Conservation (phyloP, 1,140 invertebrate species). For the Telenomus remus region DNA sequence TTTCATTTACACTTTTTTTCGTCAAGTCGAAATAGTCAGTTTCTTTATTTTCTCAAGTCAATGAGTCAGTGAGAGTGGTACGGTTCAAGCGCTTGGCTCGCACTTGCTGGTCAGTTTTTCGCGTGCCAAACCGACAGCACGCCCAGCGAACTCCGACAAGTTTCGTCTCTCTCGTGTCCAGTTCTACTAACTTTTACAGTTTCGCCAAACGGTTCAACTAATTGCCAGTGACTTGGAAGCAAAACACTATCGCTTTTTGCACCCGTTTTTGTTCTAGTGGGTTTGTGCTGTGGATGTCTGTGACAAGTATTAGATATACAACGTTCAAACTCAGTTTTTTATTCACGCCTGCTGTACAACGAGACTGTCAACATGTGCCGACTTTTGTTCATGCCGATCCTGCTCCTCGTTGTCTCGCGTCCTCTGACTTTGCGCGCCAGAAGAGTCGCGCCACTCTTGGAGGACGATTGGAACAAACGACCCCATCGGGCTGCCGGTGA, state of each 20-base stretch:
- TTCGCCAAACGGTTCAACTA: too few relatives aligned
- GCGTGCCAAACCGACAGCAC: not conserved
- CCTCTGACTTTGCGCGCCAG: conserved; percentile 58
- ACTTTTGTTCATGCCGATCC: conserved; percentile 53
- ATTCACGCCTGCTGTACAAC: not conserved
- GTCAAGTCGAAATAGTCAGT: not conserved
- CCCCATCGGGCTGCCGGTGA: conserved; percentile 70
- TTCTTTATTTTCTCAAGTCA: too few relatives aligned
- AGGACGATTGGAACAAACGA: conserved; percentile 69
- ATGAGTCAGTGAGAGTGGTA: conserved; percentile 5
- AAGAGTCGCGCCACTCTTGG: conserved; percentile 68
- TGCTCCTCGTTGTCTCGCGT: conserved; percentile 60
- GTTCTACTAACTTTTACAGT: too few relatives aligned
- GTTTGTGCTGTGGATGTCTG: conserved; percentile 59
- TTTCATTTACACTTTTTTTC: too few relatives aligned
- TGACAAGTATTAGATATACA: not conserved
- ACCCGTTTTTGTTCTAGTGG: too few relatives aligned
- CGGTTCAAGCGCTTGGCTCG: conserved; percentile 4
- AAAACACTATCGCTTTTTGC: too few relatives aligned
- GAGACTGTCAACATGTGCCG: conserved; percentile 62
- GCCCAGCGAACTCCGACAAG: too few relatives aligned
- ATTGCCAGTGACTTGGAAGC: too few relatives aligned
- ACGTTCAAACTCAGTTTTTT: too few relatives aligned
- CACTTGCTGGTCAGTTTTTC: not conserved
- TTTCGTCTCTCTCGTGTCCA: too few relatives aligned